Evolutionary conservation across 2,113 vertebrate species (phyloP).

Genomic region (Ceyx melanurus): DNA sequence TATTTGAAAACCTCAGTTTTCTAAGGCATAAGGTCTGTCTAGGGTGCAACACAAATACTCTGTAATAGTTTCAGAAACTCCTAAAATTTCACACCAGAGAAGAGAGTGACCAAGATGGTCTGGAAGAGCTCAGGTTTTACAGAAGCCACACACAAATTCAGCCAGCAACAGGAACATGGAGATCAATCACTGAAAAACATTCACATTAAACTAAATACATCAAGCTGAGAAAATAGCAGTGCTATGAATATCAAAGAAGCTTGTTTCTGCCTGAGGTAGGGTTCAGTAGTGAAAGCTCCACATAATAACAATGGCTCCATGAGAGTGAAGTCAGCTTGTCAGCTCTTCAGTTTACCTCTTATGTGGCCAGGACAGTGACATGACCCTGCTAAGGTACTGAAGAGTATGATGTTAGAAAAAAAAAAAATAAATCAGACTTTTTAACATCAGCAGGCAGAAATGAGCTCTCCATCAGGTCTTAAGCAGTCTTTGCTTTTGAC

Average conservation of each 20-base stretch:
- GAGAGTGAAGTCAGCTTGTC: not conserved
- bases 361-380: not conserved
- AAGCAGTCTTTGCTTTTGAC: not conserved
- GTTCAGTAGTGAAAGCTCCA: not conserved
- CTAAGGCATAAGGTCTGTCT: not conserved
- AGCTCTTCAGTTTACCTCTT: not conserved
- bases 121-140: not conserved
- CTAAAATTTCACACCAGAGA: not conserved
- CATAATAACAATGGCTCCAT: not conserved
- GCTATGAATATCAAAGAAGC: not conserved
- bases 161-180: not conserved
- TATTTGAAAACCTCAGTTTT: not conserved
- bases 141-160: not conserved
- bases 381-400: not conserved
- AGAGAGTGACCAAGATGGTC: not conserved
- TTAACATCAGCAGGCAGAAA: not conserved
- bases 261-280: not conserved
- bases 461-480: not conserved
- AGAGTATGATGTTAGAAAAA: not conserved
- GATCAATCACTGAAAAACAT: fast-evolving
- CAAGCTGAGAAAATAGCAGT: not conserved
- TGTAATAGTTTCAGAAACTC: not conserved
- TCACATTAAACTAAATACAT: fast-evolving
- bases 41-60: not conserved
- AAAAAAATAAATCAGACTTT: not conserved